Conservation (phyloP, 2,797 vertebrate genomes). For the Tadarida brasiliensis region DNA sequence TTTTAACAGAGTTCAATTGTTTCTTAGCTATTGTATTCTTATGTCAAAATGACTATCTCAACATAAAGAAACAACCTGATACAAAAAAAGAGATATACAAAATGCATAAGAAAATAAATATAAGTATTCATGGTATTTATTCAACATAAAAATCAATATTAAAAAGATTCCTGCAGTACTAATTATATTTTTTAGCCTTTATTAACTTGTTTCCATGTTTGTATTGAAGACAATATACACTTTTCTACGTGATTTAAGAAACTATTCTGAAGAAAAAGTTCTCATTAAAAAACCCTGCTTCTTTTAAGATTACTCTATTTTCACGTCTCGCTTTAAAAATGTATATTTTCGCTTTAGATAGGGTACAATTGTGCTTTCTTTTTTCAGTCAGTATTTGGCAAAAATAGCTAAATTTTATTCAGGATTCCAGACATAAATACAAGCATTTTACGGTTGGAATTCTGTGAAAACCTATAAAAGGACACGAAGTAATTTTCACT, state of each 20-base stretch:
- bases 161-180: neutral
- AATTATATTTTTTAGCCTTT: neutral
- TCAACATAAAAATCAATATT: neutral
- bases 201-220: neutral
- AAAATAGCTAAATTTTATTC: neutral
- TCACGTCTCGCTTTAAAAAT: neutral
- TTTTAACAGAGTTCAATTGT: neutral
- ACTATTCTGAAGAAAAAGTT: neutral
- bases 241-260: neutral
- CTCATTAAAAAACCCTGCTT: neutral
- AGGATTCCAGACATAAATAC: neutral
- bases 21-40: neutral
- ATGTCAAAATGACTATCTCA: neutral
- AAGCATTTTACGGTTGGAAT: neutral
- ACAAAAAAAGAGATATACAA: neutral
- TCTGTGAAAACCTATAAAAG: neutral
- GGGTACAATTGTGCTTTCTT: neutral
- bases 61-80: neutral
- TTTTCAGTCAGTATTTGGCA: neutral
- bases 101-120: neutral
- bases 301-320: neutral
- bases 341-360: neutral
- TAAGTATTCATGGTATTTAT: neutral
- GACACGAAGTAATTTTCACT: constrained; percentile 17
- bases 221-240: neutral